A percentile compares a stretch with the other conserved stretches of the same genome.
Evolutionary conservation across 2,888 invertebrate species (phyloP).

Genomic region (Myathropa florea): DNA sequence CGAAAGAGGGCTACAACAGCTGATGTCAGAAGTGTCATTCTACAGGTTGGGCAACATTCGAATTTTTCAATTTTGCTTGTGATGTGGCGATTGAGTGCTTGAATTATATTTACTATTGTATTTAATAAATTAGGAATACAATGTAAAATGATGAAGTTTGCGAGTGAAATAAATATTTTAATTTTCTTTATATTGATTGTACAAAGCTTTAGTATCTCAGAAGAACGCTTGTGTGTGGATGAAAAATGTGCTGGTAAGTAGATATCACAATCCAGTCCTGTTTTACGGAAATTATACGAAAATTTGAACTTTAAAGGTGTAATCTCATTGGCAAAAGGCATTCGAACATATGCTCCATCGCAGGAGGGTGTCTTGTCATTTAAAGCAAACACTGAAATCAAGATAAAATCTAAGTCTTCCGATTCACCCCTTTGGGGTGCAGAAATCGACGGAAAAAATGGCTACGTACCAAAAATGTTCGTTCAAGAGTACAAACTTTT

Average conservation of each 20-base stretch:
- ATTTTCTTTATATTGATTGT: conserved; percentile 49
- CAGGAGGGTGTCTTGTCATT: conserved; percentile 85
- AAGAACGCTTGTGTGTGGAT: conserved; percentile 87
- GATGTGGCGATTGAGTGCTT: conserved; percentile 70
- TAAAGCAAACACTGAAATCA: conserved; percentile 82
- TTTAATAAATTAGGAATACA: conserved; percentile 50
- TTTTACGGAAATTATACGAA: background rate
- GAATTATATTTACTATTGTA: conserved; percentile 54
- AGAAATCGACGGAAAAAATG: conserved; percentile 85
- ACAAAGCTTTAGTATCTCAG: conserved; percentile 82
- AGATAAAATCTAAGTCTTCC: conserved; percentile 87
- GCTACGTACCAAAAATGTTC: conserved; percentile 84
- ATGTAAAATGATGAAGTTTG: conserved; percentile 66
- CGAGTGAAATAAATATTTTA: conserved; percentile 42
- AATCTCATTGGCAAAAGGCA: conserved; percentile 83
- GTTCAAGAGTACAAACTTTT: conserved; percentile 84
- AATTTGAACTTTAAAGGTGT: conserved; percentile 72
- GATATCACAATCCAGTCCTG: conserved; percentile 31
- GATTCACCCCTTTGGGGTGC: conserved; percentile 84
- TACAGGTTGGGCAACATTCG: conserved; percentile 51
- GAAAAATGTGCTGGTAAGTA: conserved; percentile 86
- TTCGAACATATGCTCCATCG: conserved; percentile 82
- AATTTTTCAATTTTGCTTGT: conserved; percentile 63
- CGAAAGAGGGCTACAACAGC: conserved; percentile 37
- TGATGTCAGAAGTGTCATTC: conserved; percentile 58